Base-by-base conservation (phyloP, 1,140 invertebrate species). In the Drosophila neocordata region DNA sequence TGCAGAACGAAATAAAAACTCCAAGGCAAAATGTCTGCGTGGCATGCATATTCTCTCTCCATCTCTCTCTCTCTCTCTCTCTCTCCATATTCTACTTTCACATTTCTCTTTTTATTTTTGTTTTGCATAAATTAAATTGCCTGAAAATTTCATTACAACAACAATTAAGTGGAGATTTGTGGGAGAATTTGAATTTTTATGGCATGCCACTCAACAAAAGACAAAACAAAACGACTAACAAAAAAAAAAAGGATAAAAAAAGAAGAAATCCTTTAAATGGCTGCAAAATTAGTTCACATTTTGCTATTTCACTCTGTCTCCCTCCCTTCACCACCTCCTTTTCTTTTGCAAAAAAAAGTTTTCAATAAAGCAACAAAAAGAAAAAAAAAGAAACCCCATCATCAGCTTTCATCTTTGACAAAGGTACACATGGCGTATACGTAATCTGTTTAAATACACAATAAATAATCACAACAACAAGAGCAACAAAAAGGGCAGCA, bases 381-480 rank as follows among this genome's bases (percentile, higher is more conserved):
- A 41, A 41, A 41, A n/a, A 41, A 44, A 44, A 37, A 13, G 5
- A n/a, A 38, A 48, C 15, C 41, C 41, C 41, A 48, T 48, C 41
- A 48, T 48, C 41, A 48, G 41, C 41, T 48, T 48, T 48, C 41
- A 48, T 48, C 41, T 48, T 48, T 48, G 41, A 48, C 41, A 48
- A 48, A 48, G 41, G 41, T 48, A 74, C 61, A 75, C 56, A 59
- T 52, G 41, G 61, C 80, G 73, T 75, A 75, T 77, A 71, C 81
- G 82, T 87, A 87, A 85, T 85, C 82, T 87, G 77, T 81, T 85
- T 87, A 85, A 85, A 85, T 85, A 72, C 81, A 87, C 77, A 87
- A 85, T 85, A 85, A 85, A 85, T 85, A 85, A 87, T 82, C 70
- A 70, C 41, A 48, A 44, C 41, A 44, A 48, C 41, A 48, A 20